Evolutionary conservation across 2,113 vertebrate genomes (phyloP), one percentile per base, ranked within the genome.

Genomic region (Pantherophis guttatus): DNA sequence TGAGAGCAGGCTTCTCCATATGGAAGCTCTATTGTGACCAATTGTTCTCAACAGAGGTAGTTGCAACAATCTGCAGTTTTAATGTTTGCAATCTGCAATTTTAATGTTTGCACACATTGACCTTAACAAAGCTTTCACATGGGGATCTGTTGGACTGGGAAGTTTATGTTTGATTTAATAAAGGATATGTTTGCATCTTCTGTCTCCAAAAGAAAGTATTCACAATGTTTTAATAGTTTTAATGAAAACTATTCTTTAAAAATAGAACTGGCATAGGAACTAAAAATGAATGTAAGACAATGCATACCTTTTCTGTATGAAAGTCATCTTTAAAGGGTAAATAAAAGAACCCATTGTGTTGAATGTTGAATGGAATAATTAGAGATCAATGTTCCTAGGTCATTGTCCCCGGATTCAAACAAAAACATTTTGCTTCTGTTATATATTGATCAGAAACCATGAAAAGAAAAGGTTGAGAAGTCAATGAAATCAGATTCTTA

Each of bases 311-410:
- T 87, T 87, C 48, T 44, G 52, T 21, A 65, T 53, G 48, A 65
- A 92, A 87, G 48, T 92, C 86, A 87, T 48, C 55, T 75, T 88
- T 92, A 86, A 44, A 29, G 33, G 65, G 86, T 52, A 92, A 92
- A 88, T 54, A 88, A 88, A 87, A 53, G 17, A 70, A 87, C 21
- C 26, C 10, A 88, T 53, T 88, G 86, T 65, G 58, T 8, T 92
- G 50, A 70, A 92, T 70, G 50, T 44, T 54, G 58, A 92, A n/a
- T 88, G n/a, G 50, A 23, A 65, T 87, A 92, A 88, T 92, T 65
- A 39, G 50, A 87, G 54, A 92, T 52, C 65, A 24, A 33, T 39
- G 54, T 54, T 33, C 59, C 54, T 55, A 75, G 75, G 86, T 19
- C 44, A 88, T 5, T 70, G 19, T 92, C 91, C 29, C 39, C 9